Evolutionary conservation across 2,113 vertebrate species (phyloP), one percentile per base, ranked within the genome.

Genomic region (Seriola dumerili): DNA sequence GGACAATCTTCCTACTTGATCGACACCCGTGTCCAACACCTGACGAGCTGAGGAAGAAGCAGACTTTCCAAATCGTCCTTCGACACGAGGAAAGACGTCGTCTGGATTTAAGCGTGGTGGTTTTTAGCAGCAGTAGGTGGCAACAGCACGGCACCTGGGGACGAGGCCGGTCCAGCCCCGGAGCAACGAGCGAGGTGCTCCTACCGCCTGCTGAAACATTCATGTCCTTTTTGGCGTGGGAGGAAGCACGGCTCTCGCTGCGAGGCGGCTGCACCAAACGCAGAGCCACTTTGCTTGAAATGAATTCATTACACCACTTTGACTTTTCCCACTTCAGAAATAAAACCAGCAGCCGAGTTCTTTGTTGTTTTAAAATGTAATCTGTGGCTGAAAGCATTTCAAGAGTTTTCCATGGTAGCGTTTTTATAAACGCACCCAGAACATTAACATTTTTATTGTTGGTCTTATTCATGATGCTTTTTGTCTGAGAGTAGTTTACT

Each of bases 121-220:
- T 8, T 38, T 38, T 11, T 10, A 11, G 21, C 36, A 42, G 38
- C 9, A 38, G 78, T 63, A 32, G 68, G 84, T 4, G 40, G 79
- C 48, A 50, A 46, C 63, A 32, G 72, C 12, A n/a, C 21, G 17
- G 36, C 38, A 38, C 17, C n/a, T 4, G 14, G 50, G 69, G 74
- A 74, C 11, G 19, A 13, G 48, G 57, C 8, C 44, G 9, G 68
- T 70, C 34, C 7, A n/a, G 6, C 50, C 50, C 34, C 5, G 14
- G 67, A 59, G 80, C n/a, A 17, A 1, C 8, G 36, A 42, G 54
- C 58, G 40, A 68, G 40, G 57, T 25, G 38, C 50, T 54, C 2
- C 34, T 8, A 36, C 40, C 50, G 29, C 14, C 21, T 73, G 17
- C 86, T 86, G 40, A 86, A 87, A 86, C 69, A 86, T 83, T 73